Evolutionary conservation across 2,888 invertebrate genomes (phyloP), one percentile per base, ranked within the genome.

Genomic region (Belgica antarctica): DNA sequence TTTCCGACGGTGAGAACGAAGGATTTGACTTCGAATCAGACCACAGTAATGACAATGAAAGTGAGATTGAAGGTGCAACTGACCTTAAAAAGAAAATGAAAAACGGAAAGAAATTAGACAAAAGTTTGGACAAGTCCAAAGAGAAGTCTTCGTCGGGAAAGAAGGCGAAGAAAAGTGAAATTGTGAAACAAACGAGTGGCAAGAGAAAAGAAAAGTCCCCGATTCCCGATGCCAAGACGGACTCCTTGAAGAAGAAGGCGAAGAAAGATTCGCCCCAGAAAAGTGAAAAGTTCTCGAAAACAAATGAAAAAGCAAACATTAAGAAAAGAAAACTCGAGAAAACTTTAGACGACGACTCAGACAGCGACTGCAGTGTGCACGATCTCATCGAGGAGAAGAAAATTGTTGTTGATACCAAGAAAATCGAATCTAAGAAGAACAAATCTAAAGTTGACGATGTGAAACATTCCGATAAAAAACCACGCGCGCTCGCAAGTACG

Each of bases 291-390:
- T 28, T 31, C 52, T 52, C 71, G 71, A 72, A 74, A 61, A 47
- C 52, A 57, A 66, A 70, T 22, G 75, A 74, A 71, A 72, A 72
- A 15, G 52, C 70, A 24, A 73, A 72, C 62, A 73, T 72, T 59
- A 62, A 70, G 19, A 63, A 34, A 22, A 27, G 31, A 59, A 73
- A 47, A 41, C 46, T 59, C 25, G 71, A 74, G 61, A 72, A 74
- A 57, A 73, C 75, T 41, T 69, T 74, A 70, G 73, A 72, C 15
- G 71, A 75, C 71, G 52, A 74, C 63, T n/a, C n/a, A n/a, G 22
- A 15, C 22, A 15, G 7, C 57, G 57, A 61, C 19, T 5, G 7
- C 2, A 61, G 28, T 52, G 52, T 52, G 7, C 52, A 52, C 17
- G 52, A 52, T 52, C 52, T 52, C 22, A 52, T 52, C 12, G 52